phyloP scores from a whole-genome alignment of 2,888 invertebrate genomes.

The Cheilosia soror region DNA sequence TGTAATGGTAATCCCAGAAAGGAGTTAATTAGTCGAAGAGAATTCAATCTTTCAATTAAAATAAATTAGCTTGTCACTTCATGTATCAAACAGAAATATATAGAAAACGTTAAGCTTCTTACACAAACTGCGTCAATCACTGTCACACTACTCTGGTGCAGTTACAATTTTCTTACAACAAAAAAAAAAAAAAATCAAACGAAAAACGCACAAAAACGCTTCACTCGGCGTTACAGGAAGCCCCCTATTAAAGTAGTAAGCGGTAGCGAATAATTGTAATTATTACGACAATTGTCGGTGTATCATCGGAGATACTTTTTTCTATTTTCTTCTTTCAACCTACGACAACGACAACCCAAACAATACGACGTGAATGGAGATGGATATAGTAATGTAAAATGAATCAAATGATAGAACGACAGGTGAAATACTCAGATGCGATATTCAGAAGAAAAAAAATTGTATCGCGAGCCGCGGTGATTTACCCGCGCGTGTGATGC shows the following conservation, averaged over 20 bases:
- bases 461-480: slow-evolving; percentile 29
- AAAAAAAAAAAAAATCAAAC: slow-evolving; percentile 12
- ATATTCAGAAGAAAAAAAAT: slow-evolving; percentile 3
- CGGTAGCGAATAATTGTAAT: slow-evolving; percentile 61
- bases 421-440: slow-evolving; percentile 55
- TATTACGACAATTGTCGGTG: slow-evolving; percentile 61
- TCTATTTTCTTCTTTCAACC: slow-evolving; percentile 38
- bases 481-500: slow-evolving; percentile 43
- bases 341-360: slow-evolving; percentile 21
- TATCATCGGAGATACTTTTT: slow-evolving; percentile 51
- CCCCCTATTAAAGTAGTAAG: slow-evolving; percentile 53
- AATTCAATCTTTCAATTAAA: slow-evolving; percentile 49
- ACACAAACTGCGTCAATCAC: slow-evolving; percentile 11
- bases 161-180: slow-evolving; percentile 6
- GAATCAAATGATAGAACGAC: slow-evolving; percentile 39
- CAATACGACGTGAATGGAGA: slow-evolving; percentile 17
- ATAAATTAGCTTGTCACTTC: slow-evolving; percentile 44
- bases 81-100: neutral
- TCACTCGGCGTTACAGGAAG: slow-evolving; percentile 56
- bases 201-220: slow-evolving; percentile 26
- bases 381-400: slow-evolving; percentile 22
- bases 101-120: slow-evolving; percentile 1
- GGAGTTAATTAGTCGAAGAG: slow-evolving; percentile 43
- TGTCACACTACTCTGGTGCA: slow-evolving; percentile 5
- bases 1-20: slow-evolving; percentile 53